Evolutionary conservation across 2,797 vertebrate genomes (phyloP), one percentile per base, ranked within the genome.

Genomic region (Aldrovandia affinis): DNA sequence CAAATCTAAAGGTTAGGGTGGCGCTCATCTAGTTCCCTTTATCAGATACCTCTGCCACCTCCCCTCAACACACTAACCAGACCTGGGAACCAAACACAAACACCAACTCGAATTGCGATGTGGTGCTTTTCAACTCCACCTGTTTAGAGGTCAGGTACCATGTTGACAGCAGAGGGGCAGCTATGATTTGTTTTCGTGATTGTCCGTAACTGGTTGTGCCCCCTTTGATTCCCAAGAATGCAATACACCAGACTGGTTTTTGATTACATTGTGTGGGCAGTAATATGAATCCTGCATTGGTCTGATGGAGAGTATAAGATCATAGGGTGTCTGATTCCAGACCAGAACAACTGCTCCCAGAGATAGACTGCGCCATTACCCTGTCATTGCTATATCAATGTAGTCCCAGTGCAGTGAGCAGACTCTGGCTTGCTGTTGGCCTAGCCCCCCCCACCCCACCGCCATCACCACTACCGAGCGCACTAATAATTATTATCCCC

Each of bases 271-370:
- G 18, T 75, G 70, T 75, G 36, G 18, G 36, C 36, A 25, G 12
- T 10, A 75, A 20, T 9, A 9, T 25, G 1, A 75, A 44, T 42
- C 15, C 33, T 25, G 18, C 36, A 10, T 44, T 5, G 22, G 20
- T 44, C 39, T 25, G 25, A 44, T 44, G 8, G 70, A 44, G 15
- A 25, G 15, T 12, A 39, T 42, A 14, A 22, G 68, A 22, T 5
- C 30, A 22, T 18, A 39, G 12, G 30, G 68, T 14, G 10, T 18
- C 47, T 39, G 61, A 84, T n/a, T 52, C 57, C 28, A 14, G 75
- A 75, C 83, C 73, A 50, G 42, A 47, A 30, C 47, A 79, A 50
- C 30, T 44, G 22, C 57, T 79, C 55, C 59, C n/a, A 84, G 63
- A 28, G 47, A 79, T 28, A 57, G 77, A 30, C n/a, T 65, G 55